Evolutionary conservation across 1,140 invertebrate genomes (phyloP).

Genomic region (Hylaeus volcanicus): DNA sequence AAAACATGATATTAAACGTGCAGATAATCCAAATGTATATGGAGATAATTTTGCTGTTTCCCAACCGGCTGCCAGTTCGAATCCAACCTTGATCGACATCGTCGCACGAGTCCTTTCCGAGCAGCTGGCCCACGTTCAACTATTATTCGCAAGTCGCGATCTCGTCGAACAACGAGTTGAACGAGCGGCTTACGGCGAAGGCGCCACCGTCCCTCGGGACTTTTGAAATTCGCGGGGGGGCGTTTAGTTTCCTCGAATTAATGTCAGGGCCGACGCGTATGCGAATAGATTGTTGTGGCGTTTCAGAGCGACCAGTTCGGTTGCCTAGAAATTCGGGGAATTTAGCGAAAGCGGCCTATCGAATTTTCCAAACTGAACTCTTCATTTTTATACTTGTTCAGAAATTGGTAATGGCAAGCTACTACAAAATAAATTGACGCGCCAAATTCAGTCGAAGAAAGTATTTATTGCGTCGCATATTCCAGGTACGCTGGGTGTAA

Average conservation of each 20-base stretch:
- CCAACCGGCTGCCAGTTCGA: too few relatives aligned
- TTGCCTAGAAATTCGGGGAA: background rate
- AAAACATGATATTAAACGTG: too few relatives aligned
- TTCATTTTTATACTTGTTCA: too few relatives aligned
- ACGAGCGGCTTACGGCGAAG: background rate
- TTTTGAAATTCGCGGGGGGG: slow-evolving; percentile 3
- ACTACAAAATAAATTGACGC: too few relatives aligned
- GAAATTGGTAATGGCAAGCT: too few relatives aligned
- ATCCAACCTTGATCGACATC: background rate
- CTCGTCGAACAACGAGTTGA: slow-evolving; percentile 8
- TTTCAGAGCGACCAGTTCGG: background rate
- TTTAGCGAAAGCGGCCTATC: background rate
- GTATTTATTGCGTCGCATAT: too few relatives aligned
- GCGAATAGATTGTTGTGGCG: background rate
- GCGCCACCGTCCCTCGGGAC: slow-evolving; percentile 12
- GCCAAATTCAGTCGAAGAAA: too few relatives aligned
- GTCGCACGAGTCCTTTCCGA: background rate
- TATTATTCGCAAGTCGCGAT: slow-evolving; percentile 14
- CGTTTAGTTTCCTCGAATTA: slow-evolving; percentile 1
- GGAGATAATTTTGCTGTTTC: too few relatives aligned
- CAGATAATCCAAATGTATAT: too few relatives aligned
- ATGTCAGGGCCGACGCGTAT: slow-evolving; percentile 5
- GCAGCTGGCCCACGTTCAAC: background rate
- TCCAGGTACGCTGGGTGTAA: too few relatives aligned
- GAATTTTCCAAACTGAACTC: too few relatives aligned